Base-by-base conservation (phyloP, 2,797 vertebrate genomes). In the Leuciscus waleckii region DNA sequence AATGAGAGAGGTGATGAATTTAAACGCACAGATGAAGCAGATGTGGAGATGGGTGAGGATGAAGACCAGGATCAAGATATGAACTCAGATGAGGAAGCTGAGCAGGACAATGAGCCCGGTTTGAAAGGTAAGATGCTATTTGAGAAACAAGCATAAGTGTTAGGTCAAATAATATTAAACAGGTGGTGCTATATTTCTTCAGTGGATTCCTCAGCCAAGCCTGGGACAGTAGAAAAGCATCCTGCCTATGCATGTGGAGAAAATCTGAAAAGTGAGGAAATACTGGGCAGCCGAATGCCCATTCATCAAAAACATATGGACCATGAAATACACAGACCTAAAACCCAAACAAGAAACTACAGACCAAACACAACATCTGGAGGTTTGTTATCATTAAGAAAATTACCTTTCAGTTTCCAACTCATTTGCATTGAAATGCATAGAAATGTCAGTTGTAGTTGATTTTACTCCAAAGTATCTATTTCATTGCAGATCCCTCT, bases 1-100 rank as follows among this genome's bases (percentile, higher is more conserved):
- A 32, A 23, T 58, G 73, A 82, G 23, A 51, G 81, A 11, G 87
- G 67, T 2, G 88, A 90, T 70, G 89, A 85, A 2, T 86, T 46
- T 61, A 79, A 91, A 32, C 92, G 91, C 88, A 91, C 92, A n/a
- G 80, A 91, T 32, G 85, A 92, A 86, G 91, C 92, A 35, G 82
- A 91, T 32, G 86, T 91, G 70, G 92, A 94, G 35, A 63, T 89
- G 26, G 79, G 14, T 43, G 86, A 82, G 2, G 29, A 16, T 39
- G 81, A 86, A 54, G 86, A 89, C 23, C 9, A 91, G 74, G 84
- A 92, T 39, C 82, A 89, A 75, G 89, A 90, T 84, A 93, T 90
- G 87, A 82, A 74, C 75, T 39, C 35, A 7, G 73, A 37, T 2
- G 88, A 90, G 11, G 81, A 90, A 39, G 39, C 49, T 32, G 51